Evolutionary conservation across 2,888 invertebrate species (phyloP).

Genomic region (Cryptocheilus praepositus): DNA sequence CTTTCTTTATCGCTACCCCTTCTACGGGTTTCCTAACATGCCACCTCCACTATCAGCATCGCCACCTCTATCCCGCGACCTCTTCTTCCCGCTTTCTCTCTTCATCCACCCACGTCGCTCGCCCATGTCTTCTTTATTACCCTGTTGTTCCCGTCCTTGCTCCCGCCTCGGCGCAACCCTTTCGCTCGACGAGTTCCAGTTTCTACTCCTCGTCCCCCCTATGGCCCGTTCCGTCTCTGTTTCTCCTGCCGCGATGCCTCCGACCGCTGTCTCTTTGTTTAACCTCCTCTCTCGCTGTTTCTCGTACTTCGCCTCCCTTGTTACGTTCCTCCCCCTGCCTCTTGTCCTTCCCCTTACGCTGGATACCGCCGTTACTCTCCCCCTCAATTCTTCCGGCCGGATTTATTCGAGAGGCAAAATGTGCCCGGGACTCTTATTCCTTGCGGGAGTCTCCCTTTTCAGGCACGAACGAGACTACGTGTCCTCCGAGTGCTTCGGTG

Average conservation of each 20-base stretch:
- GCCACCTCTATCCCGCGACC: constrained; percentile 2
- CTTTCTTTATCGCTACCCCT: constrained; percentile 7
- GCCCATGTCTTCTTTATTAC: constrained; percentile 53
- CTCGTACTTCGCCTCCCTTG: neutral
- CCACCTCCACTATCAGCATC: neutral
- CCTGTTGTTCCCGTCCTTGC: constrained; percentile 56
- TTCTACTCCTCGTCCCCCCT: constrained; percentile 17
- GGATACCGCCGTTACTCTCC: constrained; percentile 4
- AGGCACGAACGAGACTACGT: constrained; percentile 17
- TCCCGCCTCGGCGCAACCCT: constrained; percentile 40
- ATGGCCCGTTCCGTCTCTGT: neutral
- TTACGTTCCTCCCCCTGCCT: too few species aligned
- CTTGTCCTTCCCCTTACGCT: neutral
- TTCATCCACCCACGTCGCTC: constrained; percentile 24
- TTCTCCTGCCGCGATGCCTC: neutral
- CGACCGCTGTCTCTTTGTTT: too few species aligned
- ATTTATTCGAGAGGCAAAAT: constrained; percentile 40
- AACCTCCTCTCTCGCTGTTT: neutral
- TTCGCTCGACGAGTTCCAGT: constrained; percentile 37
- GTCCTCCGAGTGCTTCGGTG: constrained; percentile 39
- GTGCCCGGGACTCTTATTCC: constrained; percentile 26
- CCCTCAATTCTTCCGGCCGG: constrained; percentile 18
- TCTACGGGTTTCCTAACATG: neutral
- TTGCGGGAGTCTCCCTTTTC: constrained; percentile 4
- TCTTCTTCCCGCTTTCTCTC: constrained; percentile 12